These are phyloP conservation scores for Melanerpes aurifrons DNA, from an alignment of 2,113 vertebrate genomes.

Conservation along the genomic window DNA sequence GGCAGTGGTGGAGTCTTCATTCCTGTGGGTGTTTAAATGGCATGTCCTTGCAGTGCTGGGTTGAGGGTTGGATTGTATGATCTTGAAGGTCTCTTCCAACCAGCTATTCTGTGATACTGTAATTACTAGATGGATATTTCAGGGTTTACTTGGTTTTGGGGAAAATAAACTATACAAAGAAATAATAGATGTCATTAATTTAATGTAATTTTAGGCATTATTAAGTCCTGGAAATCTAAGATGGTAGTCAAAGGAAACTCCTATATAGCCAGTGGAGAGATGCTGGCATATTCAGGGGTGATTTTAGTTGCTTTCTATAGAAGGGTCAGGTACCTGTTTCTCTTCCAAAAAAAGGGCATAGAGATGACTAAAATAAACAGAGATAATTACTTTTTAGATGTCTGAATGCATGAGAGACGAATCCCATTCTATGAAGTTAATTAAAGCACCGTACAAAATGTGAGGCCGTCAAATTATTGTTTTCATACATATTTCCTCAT, in stretches of 20 bases:
- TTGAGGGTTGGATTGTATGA: too few relatives aligned
- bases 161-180: neutral
- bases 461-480: neutral
- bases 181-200: neutral
- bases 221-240: neutral
- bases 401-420: neutral
- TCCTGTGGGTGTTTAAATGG: too few relatives aligned
- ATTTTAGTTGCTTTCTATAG: neutral
- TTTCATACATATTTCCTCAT: slow-evolving; percentile 4
- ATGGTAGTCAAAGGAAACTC: neutral
- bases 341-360: neutral
- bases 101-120: too few relatives aligned
- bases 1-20: too few relatives aligned
- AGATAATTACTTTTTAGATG: slow-evolving; percentile 19
- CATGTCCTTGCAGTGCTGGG: too few relatives aligned
- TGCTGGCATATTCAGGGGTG: neutral
- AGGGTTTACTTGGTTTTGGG: neutral
- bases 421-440: slow-evolving; percentile 11
- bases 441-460: slow-evolving; percentile 36
- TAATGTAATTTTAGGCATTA: neutral
- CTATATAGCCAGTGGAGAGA: neutral
- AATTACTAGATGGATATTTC: neutral
- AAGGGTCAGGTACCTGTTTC: neutral
- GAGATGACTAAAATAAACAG: neutral
- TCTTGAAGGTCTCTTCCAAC: too few relatives aligned